phyloP scores from a whole-genome alignment of 2,888 invertebrate species.

The Hypselothyrea guttata region DNA sequence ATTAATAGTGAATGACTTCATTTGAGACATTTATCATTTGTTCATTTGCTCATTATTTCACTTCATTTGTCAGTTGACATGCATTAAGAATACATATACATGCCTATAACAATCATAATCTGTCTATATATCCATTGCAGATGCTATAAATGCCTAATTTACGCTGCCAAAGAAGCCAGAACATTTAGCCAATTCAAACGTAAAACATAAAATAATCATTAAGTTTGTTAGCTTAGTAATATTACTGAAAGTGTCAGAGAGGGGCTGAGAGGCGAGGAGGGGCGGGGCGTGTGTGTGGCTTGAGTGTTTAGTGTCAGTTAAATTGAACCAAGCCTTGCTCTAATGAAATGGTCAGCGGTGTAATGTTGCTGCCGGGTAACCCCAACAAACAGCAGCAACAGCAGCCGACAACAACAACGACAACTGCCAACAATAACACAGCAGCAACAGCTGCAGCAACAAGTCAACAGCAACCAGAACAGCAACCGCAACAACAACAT shows the following conservation, averaged over 20 bases:
- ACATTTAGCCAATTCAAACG: constrained; percentile 16
- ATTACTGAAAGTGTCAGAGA: no score
- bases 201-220: no score
- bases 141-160: constrained; percentile 52
- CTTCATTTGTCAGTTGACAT: constrained; percentile 35
- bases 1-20: constrained; percentile 9
- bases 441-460: constrained; percentile 37
- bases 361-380: constrained; percentile 83
- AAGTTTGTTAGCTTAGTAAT: no score
- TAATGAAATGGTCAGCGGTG: constrained; percentile 83
- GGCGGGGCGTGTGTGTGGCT: no score
- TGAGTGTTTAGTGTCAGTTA: constrained; percentile 34
- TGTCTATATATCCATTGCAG: constrained; percentile 70
- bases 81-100: constrained; percentile 9
- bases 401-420: constrained; percentile 27
- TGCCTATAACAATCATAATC: constrained; percentile 49
- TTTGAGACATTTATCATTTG: constrained; percentile 31
- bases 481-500: constrained; percentile 22
- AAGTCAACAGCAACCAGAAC: constrained; percentile 20
- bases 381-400: constrained; percentile 60
- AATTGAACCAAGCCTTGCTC: constrained; percentile 68
- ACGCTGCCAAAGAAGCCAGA: constrained; percentile 27
- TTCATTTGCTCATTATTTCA: constrained; percentile 36
- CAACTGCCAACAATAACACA: constrained; percentile 30
- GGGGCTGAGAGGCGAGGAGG: no score